Percentiles rank a stretch among this genome's conserved stretches.
These are phyloP conservation scores for Pithys albifrons DNA, from an alignment of 2,113 vertebrate genomes.

Conservation along the genomic window DNA sequence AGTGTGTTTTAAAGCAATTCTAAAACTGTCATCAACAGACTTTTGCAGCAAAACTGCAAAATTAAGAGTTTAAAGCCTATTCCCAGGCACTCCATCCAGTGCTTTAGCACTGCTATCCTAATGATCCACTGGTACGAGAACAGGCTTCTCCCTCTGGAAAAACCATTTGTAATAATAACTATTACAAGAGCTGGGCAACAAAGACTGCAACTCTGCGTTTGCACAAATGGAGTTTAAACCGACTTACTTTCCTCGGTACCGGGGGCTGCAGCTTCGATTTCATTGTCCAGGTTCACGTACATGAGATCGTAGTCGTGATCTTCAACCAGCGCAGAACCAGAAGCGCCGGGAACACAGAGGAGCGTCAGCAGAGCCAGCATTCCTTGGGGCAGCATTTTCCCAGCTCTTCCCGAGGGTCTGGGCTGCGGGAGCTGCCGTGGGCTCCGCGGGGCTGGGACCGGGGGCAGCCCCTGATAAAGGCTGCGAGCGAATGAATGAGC, in stretches of 20 bases:
- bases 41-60: background rate
- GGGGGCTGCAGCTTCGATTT: conserved; percentile 80
- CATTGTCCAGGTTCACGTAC: conserved; percentile 76
- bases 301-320: conserved; percentile 76
- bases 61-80: background rate
- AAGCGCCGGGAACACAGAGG: conserved; percentile 67
- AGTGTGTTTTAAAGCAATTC: background rate
- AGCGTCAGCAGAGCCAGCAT: conserved; percentile 71
- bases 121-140: background rate
- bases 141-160: background rate
- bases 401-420: background rate
- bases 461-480: conserved; percentile 70
- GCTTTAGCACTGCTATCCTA: background rate
- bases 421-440: background rate
- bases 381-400: conserved; percentile 2
- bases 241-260: conserved; percentile 78
- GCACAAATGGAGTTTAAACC: background rate
- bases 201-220: background rate
- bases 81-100: background rate
- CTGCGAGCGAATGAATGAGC: conserved; percentile 76
- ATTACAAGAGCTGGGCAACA: background rate
- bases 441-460: background rate
- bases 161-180: background rate
- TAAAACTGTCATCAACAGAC: background rate
- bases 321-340: conserved; percentile 39